These are phyloP conservation scores for Columbina picui DNA, from an alignment of 2,113 vertebrate genomes.

Conservation along the genomic window DNA sequence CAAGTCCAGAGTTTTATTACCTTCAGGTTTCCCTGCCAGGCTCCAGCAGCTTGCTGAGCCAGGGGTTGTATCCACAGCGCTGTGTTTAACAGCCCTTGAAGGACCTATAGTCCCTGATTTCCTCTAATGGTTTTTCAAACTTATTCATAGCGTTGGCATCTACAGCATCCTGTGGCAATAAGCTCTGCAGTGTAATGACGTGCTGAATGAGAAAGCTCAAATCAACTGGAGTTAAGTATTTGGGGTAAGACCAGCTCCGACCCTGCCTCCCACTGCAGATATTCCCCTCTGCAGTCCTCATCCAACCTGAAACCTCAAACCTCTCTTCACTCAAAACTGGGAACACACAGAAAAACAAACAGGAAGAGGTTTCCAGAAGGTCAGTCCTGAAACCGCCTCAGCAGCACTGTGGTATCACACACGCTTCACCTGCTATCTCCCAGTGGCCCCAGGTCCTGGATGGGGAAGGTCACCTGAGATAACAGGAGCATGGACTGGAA, in stretches of 20 bases:
- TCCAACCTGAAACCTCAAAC: not conserved
- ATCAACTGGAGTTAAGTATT: not conserved
- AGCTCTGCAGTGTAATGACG: not conserved
- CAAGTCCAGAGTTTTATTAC: not conserved
- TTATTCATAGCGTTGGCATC: not conserved
- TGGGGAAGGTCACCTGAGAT: not conserved
- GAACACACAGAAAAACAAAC: not conserved
- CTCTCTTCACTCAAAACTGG: not conserved
- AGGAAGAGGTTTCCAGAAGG: not conserved
- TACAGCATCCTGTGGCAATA: not conserved
- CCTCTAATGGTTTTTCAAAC: not conserved
- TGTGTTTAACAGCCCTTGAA: slow-evolving; percentile 41
- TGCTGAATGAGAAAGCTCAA: not conserved
- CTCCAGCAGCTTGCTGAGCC: not conserved
- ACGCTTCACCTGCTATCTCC: too few species aligned
- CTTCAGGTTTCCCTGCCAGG: not conserved
- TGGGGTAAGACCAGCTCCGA: not conserved
- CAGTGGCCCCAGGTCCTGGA: not conserved
- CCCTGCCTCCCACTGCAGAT: not conserved
- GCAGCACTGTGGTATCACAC: not conserved
- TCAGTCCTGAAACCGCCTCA: not conserved
- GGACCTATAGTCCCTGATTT: slow-evolving; percentile 4
- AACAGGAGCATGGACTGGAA: not conserved
- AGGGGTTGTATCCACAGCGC: not conserved
- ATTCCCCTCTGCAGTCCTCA: not conserved